Evolutionary conservation across 2,113 vertebrate species (phyloP), one percentile per base, ranked within the genome.

Genomic region (Garra rufa): DNA sequence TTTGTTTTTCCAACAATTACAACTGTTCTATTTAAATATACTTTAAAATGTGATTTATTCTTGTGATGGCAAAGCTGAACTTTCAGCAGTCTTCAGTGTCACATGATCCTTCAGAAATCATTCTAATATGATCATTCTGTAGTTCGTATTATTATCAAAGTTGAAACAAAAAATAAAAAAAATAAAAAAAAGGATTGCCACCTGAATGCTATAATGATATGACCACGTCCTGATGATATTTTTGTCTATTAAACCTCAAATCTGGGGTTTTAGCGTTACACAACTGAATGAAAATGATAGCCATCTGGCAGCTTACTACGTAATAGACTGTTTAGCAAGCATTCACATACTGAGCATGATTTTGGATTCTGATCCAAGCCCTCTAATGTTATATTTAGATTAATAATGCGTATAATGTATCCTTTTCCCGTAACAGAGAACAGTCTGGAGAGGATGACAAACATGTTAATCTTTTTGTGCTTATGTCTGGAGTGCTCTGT

Each of bases 221-320:
- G 50, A 77, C 43, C 41, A 77, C 28, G 11, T 76, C n/a, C 11
- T 69, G 57, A 75, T 63, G 14, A 38, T 41, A 73, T 85, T 41
- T 88, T 88, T 88, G 89, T 89, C 86, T 88, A 78, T 30, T 85
- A 34, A 34, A 87, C 87, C 82, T 74, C 89, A 82, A 85, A 88
- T 83, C 82, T 77, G 89, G 85, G 87, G 91, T 88, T 93, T 92
- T 91, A 84, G 85, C 90, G 90, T 94, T 94, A 93, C 89, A 92
- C 92, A 94, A 93, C 92, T 87, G 91, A 93, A 93, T 93, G 91
- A 94, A 94, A 93, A 90, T 91, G 92, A 93, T 92, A 92, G 91
- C 92, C 92, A 92, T 93, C 92, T 94, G 94, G 91, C 91, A 94
- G 92, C 92, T 93, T 92, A 92, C 89, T 89, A 89, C 46, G 44